Conservation (phyloP, 2,888 invertebrate species). For the Drosophila atroscutellata region DNA sequence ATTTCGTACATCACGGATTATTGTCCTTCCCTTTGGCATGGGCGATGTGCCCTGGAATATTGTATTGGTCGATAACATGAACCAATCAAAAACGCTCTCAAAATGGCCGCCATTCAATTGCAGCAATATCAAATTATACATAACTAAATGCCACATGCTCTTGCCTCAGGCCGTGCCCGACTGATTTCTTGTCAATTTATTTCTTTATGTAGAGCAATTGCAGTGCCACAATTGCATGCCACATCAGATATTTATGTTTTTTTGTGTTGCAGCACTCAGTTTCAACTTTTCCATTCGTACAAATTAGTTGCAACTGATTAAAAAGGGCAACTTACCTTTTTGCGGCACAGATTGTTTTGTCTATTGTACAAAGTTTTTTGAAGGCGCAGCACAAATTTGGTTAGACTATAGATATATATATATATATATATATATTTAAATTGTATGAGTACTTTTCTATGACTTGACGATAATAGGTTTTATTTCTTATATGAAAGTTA, state of each 20-base stretch:
- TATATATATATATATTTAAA: not conserved
- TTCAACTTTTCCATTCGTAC: not conserved
- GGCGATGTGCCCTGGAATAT: conserved; percentile 72
- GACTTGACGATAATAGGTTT: not conserved
- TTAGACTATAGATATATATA: not conserved
- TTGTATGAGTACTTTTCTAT: not conserved
- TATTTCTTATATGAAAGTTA: not conserved
- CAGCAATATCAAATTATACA: conserved; percentile 54
- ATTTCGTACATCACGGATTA: conserved; percentile 84
- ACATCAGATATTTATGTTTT: not conserved
- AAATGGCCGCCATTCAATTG: conserved; percentile 84
- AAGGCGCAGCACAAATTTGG: not conserved
- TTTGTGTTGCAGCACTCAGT: not conserved
- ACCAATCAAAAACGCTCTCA: conserved; percentile 85
- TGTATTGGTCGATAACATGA: conserved; percentile 85
- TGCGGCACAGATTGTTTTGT: not conserved
- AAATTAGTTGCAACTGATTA: not conserved
- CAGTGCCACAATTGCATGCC: not conserved
- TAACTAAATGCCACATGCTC: conserved; percentile 30
- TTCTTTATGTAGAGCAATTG: not conserved
- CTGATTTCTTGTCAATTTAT: not conserved
- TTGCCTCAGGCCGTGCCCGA: not conserved
- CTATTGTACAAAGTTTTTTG: not conserved
- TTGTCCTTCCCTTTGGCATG: conserved; percentile 73
- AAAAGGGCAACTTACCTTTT: not conserved